Evolutionary conservation across 1,140 invertebrate genomes (phyloP).

Genomic region (Pectinophora gossypiella): DNA sequence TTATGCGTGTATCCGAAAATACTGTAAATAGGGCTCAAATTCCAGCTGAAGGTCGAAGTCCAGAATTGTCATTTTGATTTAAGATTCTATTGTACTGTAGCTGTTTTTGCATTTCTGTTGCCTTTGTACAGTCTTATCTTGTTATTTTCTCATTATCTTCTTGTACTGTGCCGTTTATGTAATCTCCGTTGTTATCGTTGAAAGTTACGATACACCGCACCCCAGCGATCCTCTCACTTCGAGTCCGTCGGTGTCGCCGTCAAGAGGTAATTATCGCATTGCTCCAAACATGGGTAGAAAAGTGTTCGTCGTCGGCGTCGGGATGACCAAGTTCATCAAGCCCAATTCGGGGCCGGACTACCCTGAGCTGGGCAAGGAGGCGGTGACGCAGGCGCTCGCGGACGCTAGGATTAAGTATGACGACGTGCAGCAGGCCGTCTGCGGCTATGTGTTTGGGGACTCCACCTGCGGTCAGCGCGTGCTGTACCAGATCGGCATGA

Average conservation of each 20-base stretch:
- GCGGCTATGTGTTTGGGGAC: conserved; percentile 97
- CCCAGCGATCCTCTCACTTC: conserved; percentile 11
- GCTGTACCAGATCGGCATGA: conserved; percentile 96
- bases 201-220: not conserved
- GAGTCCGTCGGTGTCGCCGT: conserved; percentile 21
- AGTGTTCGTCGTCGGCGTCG: conserved; percentile 96
- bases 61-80: not conserved
- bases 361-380: conserved; percentile 95
- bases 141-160: not conserved
- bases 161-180: too few relatives aligned
- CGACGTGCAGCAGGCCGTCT: conserved; percentile 91
- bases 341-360: conserved; percentile 93
- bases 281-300: conserved; percentile 58
- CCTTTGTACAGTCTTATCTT: conserved; percentile 1
- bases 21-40: not conserved
- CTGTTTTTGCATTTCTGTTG: conserved; percentile 14
- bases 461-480: conserved; percentile 97
- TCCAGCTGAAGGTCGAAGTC: not conserved
- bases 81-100: not conserved
- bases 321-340: conserved; percentile 95
- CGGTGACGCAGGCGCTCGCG: conserved; percentile 90
- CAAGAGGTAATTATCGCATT: conserved; percentile 59
- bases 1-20: not conserved
- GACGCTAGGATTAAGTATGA: conserved; percentile 91
- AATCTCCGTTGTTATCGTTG: not conserved